Conservation (phyloP, 2,888 invertebrate genomes). For the Caenorhabditis macrosperma region DNA sequence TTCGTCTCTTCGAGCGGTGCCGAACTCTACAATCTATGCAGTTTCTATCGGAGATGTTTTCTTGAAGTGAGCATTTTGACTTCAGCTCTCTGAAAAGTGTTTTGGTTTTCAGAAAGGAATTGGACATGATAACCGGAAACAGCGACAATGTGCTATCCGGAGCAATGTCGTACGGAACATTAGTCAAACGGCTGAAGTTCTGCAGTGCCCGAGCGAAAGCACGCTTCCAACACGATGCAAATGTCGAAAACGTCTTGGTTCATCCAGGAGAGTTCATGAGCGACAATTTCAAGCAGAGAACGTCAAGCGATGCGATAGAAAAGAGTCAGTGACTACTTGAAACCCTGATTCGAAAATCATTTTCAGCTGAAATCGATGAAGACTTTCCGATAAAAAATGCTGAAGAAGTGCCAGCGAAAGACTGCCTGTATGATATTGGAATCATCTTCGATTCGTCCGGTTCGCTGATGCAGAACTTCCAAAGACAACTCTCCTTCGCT, state of each 20-base stretch:
- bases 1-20: conserved; percentile 29
- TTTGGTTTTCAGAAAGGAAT: conserved; percentile 57
- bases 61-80: conserved; percentile 5
- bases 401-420: conserved; percentile 21
- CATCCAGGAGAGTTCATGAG: conserved; percentile 37
- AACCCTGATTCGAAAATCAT: neutral
- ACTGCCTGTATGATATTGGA: conserved; percentile 59
- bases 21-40: conserved; percentile 52
- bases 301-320: no score
- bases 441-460: conserved; percentile 66
- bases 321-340: neutral
- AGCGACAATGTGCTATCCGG: conserved; percentile 41
- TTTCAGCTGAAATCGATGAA: neutral
- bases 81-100: no score
- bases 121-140: conserved; percentile 57
- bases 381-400: conserved; percentile 8
- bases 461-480: conserved; percentile 55
- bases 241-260: neutral
- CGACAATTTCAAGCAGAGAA: no score
- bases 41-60: conserved; percentile 58
- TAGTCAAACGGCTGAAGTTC: conserved; percentile 57
- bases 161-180: conserved; percentile 52
- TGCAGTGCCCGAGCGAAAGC: conserved; percentile 29
- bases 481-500: conserved; percentile 52
- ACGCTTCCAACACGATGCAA: neutral